Evolutionary conservation across 2,797 vertebrate species (phyloP), one percentile per base, ranked within the genome.

Genomic region (Crossoptilon crossoptilon): DNA sequence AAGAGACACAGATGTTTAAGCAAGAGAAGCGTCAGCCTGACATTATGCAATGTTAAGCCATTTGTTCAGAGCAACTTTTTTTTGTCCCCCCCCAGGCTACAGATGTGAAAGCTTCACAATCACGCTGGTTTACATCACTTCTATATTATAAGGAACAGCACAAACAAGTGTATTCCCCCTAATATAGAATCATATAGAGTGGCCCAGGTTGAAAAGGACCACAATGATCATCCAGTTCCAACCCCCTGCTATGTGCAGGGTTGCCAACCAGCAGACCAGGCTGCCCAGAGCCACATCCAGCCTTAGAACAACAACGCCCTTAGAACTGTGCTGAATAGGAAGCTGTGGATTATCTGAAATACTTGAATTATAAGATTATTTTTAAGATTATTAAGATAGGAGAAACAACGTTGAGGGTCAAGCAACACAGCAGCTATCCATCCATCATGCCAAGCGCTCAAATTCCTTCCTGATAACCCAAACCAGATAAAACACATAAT

Each of bases 391-490:
- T 66, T 76, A n/a, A 53, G 76, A 82, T 3, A 56, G 11, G 14
- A 33, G 44, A 80, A 5, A 7, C 9, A 5, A 14, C 46, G n/a
- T 19, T 72, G 63, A 84, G 44, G 27, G 21, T 56, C 21, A 51
- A 7, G 48, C 43, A 48, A 33, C 10, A 26, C 17, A 55, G 53
- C 46, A 66, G 6, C 29, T 69, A 24, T 23, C 27, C n/a, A 14
- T 0, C 4, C n/a, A 17, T 0, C 3, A 11, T 29, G 35, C 48
- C 41, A 49, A 85, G 22, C 2, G n/a, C 55, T 90, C 37, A 10
- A 1, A 66, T 51, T 72, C 55, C 58, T 58, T 33, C 19, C 39
- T 10, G 14, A 46, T 23, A 51, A 41, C 44, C 19, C 67, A 39
- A 12, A 51, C 11, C 15, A 56, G 37, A 46, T 22, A 43, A 60